Conservation (phyloP, 1,140 invertebrate genomes). For the fruit fly (Drosophila melanogaster) region Release_6_plus_ISO1_MT NT_037436.4:10480001-10480500, state of each 20-base stretch:
- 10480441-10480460: not conserved
- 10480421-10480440: not conserved
- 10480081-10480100: slow-evolving; percentile 16
- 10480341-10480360: not conserved
- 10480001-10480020: not conserved
- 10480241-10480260: slow-evolving; percentile 1
- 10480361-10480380: too few species aligned
- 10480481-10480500: slow-evolving; percentile 14
- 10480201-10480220: slow-evolving; percentile 19
- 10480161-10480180: slow-evolving; percentile 44
- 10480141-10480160: slow-evolving; percentile 62
- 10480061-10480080: slow-evolving; percentile 73
- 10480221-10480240: slow-evolving; percentile 2
- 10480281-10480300: not conserved
- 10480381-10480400: too few species aligned
- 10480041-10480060: slow-evolving; percentile 79
- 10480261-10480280: not conserved
- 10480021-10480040: slow-evolving; percentile 33
- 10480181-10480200: slow-evolving; percentile 29
- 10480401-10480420: too few species aligned
- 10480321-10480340: not conserved
- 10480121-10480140: slow-evolving; percentile 53
- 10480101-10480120: slow-evolving; percentile 70
- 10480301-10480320: not conserved
- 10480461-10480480: not conserved